Base-by-base conservation (phyloP, 2,888 invertebrate species). In the Trachelus tabidus region DNA sequence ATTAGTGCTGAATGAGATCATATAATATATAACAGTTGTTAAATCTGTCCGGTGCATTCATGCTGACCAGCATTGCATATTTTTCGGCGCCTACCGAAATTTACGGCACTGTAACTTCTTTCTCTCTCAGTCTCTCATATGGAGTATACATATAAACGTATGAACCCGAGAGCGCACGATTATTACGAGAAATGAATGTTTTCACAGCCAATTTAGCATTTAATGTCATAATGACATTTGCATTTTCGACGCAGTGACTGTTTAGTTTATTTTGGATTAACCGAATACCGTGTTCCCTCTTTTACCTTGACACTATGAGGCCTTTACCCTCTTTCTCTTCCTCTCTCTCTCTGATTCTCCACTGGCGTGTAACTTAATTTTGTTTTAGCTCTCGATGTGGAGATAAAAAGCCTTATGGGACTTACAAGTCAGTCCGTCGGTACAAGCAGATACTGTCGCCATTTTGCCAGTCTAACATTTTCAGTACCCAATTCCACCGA, bases 221-320 rank as follows among this genome's bases (percentile, higher is more conserved):
- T 89, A 89, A 90, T 88, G 87, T 88, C 85, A 85, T 87, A 88
- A 89, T 89, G 88, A 87, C 87, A 86, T 82, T 87, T 84, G 85
- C 85, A 84, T 86, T 87, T 85, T 87, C 85, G 82, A 69, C 80
- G 80, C 79, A 73, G 83, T 35, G 75, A 23, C 75, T 87, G 88
- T 90, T 90, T 89, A 85, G 85, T 88, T 88, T 88, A 87, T 87
- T 88, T 86, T 80, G 86, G 87, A 88, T 89, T 89, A 89, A 86
- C 83, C 78, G 23, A 30, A 12, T 34, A 34, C 11, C 9, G 34
- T 34, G 71, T 9, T 71, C 31, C 23, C 56, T 23, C 23, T 56
- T 56, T 56, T 56, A 23, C 56, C 9, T 23, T 56, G 56, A 23
- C 9, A 56, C 23, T 15, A 56, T 23, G 56, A 56, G 40, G 23